Evolutionary conservation across 2,113 vertebrate species (phyloP).

Genomic region (Phaethornis superciliosus): DNA sequence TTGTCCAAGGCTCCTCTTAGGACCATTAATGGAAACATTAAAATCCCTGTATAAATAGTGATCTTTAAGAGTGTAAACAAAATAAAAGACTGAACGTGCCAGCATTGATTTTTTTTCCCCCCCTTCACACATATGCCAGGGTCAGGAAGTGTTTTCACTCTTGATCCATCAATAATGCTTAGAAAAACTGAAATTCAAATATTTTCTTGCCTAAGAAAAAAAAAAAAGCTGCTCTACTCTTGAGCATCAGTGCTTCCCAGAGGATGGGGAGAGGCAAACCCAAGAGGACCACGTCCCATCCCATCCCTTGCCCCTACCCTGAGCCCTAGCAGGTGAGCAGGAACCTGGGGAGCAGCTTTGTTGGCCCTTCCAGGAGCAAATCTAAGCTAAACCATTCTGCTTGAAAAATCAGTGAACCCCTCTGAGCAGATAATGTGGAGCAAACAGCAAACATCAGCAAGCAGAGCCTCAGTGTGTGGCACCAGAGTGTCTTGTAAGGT

Average conservation of each 20-base stretch:
- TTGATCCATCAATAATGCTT: conserved; percentile 8
- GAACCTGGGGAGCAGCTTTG: background rate
- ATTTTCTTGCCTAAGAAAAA: background rate
- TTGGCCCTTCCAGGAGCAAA: background rate
- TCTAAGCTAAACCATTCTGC: background rate
- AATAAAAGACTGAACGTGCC: background rate
- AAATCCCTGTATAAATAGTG: conserved; percentile 8
- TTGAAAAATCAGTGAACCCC: background rate
- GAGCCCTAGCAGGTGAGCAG: background rate
- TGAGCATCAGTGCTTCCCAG: background rate
- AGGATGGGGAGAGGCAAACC: background rate
- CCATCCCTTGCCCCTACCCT: background rate
- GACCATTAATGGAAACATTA: background rate
- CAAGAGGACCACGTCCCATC: background rate
- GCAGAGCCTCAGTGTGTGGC: background rate
- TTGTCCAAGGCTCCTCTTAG: background rate
- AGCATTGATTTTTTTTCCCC: background rate
- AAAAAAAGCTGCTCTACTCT: background rate
- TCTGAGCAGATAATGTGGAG: background rate
- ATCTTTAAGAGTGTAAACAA: conserved; percentile 1
- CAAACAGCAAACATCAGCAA: background rate
- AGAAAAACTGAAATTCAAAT: conserved; percentile 27
- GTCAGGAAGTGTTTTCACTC: conserved; percentile 3
- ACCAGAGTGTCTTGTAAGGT: background rate
- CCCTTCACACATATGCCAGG: background rate